Evolutionary conservation across 2,888 invertebrate genomes (phyloP), one percentile per base, ranked within the genome.

Genomic region (Clostera curtula): DNA sequence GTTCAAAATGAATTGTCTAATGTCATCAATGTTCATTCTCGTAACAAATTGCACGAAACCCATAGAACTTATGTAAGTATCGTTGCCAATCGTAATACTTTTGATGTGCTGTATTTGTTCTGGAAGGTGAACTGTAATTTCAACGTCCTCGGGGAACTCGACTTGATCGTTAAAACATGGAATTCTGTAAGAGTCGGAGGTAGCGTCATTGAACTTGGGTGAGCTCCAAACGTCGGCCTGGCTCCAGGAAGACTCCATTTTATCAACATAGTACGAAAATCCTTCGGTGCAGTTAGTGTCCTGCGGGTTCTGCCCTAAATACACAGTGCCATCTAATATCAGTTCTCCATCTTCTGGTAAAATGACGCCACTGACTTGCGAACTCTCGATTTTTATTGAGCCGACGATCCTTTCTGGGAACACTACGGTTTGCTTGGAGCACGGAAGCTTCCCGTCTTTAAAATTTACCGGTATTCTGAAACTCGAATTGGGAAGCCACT

Each of bases 151-250:
- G 0, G 82, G 73, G 31, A 85, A 80, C 12, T 62, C 52, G 0
- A 82, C 84, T 4, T 56, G 43, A 34, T 86, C 86, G 21, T 79
- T 65, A 10, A 49, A 62, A 34, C 86, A 86, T 0, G 86, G 86
- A 1, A 85, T 40, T 37, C 75, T 66, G 34, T 86, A 84, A 1
- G 72, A 56, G 40, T 86, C 80, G 1, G 86, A 86, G 3, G 84
- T 73, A 1, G 86, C 86, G 34, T 70, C 62, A 31, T 74, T 85
- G 24, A 75, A 74, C 21, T 49, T 64, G 1, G 64, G 37, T 0
- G 74, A 75, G 8, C 54, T 62, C 86, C 86, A 86, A 7, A 70
- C 76, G 21, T 69, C 68, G 0, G 79, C 68, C 45, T 79, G 63
- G 1, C 49, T 45, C 85, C 85, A 83, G 1, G 63, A 49, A 2